phyloP scores from a whole-genome alignment of 2,113 vertebrate species.

The Myotis lucifugus region DNA sequence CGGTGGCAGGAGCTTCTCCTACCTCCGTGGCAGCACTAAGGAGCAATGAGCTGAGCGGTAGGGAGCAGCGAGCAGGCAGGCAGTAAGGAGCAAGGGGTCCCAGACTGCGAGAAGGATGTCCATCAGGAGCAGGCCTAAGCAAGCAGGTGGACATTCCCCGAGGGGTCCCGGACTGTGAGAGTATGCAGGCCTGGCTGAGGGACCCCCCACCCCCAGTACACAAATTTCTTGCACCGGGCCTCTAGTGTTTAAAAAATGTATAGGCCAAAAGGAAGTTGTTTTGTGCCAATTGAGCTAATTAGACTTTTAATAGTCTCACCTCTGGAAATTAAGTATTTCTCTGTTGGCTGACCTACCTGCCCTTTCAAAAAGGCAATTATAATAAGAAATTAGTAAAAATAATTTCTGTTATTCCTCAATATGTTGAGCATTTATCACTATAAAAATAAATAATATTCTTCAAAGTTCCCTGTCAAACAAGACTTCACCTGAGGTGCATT shows the following conservation, averaged over 20 bases:
- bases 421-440: constrained; percentile 1
- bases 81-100: too few relatives aligned
- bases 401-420: not conserved
- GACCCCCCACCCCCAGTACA: too few relatives aligned
- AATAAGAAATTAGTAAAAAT: constrained; percentile 14
- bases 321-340: constrained; percentile 51
- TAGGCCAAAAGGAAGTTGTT: not conserved
- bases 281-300: constrained; percentile 41
- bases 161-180: too few relatives aligned
- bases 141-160: too few relatives aligned
- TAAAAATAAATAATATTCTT: constrained; percentile 49
- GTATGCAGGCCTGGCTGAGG: too few relatives aligned
- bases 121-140: too few relatives aligned
- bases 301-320: constrained; percentile 43
- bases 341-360: constrained; percentile 11
- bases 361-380: constrained; percentile 32
- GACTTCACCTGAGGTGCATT: not conserved
- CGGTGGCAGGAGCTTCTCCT: too few relatives aligned
- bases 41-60: too few relatives aligned
- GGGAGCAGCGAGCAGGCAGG: too few relatives aligned
- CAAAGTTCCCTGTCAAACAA: not conserved
- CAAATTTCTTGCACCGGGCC: too few relatives aligned
- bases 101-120: too few relatives aligned
- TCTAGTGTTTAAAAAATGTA: constrained; percentile 15
- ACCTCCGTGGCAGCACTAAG: too few relatives aligned